phyloP scores from a whole-genome alignment of 1,140 invertebrate genomes.

The Aplysia californica region DNA sequence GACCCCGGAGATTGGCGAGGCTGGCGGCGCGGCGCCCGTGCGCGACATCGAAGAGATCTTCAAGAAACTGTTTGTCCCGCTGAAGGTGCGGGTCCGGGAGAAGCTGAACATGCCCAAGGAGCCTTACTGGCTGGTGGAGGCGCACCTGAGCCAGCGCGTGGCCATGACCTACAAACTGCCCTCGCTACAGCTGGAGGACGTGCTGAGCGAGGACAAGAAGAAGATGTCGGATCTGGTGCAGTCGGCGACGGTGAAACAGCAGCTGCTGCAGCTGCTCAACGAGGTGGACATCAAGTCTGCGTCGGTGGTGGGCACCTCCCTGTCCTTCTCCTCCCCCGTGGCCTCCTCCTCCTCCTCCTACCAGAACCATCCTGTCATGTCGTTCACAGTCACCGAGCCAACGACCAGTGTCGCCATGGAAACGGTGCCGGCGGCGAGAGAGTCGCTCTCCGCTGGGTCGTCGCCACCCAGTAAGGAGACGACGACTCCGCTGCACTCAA shows the following conservation, averaged over 20 bases:
- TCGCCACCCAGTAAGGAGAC: neutral
- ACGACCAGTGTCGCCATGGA: neutral
- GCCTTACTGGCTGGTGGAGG: slow-evolving; percentile 38
- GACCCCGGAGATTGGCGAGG: slow-evolving; percentile 22
- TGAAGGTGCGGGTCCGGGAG: slow-evolving; percentile 26
- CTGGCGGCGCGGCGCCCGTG: neutral
- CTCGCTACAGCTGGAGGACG: slow-evolving; percentile 12
- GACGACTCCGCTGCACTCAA: too few relatives aligned
- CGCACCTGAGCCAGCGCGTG: slow-evolving; percentile 33
- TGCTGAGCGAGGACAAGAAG: slow-evolving; percentile 36
- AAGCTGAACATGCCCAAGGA: neutral
- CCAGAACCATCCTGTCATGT: neutral
- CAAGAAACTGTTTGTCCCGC: slow-evolving; percentile 37
- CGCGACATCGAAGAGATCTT: slow-evolving; percentile 22
- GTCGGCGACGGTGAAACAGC: slow-evolving; percentile 35
- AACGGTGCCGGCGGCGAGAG: too few relatives aligned
- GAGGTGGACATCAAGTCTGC: slow-evolving; percentile 21
- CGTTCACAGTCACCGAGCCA: neutral
- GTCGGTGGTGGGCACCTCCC: neutral
- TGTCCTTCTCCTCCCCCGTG: neutral
- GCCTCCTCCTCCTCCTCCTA: neutral
- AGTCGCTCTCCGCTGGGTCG: neutral
- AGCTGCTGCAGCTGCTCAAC: slow-evolving; percentile 37
- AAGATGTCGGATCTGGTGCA: slow-evolving; percentile 35
- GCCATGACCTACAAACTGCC: slow-evolving; percentile 39